Percentiles rank a stretch among this genome's conserved stretches.
phyloP scores from a whole-genome alignment of 2,888 invertebrate genomes.

The Cantharis nigra region DNA sequence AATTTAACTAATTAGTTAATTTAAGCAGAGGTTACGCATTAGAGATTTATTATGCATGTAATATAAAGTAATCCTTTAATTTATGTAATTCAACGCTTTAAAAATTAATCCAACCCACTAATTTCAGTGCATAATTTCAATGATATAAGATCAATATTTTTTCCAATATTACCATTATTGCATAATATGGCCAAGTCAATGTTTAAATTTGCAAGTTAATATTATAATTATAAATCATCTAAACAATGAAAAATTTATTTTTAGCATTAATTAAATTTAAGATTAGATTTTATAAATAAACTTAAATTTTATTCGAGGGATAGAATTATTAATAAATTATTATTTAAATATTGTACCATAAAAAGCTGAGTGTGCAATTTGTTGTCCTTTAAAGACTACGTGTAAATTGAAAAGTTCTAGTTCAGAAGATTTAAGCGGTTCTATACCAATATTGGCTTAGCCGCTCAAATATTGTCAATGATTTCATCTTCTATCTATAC shows the following conservation, averaged over 20 bases:
- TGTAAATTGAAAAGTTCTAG: constrained; percentile 11
- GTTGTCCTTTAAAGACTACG: background rate
- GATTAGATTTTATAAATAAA: background rate
- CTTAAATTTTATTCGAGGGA: background rate
- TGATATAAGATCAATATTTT: background rate
- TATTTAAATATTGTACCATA: background rate
- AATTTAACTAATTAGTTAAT: background rate
- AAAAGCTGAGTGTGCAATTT: background rate
- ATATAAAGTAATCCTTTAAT: background rate
- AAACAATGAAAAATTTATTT: background rate
- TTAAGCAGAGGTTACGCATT: background rate
- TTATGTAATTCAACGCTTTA: background rate
- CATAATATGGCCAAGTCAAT: background rate
- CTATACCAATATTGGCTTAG: constrained; percentile 10
- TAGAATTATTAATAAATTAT: background rate
- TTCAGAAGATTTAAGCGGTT: constrained; percentile 8
- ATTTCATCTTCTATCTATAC: constrained; percentile 10
- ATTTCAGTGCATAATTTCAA: background rate
- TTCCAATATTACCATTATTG: background rate
- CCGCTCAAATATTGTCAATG: constrained; percentile 13
- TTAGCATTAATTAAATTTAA: background rate
- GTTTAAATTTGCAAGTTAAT: background rate
- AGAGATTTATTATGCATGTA: background rate
- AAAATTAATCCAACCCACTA: background rate
- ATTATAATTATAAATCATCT: background rate